phyloP scores from a whole-genome alignment of 2,113 vertebrate species.

The Daphoenositta chrysoptera region DNA sequence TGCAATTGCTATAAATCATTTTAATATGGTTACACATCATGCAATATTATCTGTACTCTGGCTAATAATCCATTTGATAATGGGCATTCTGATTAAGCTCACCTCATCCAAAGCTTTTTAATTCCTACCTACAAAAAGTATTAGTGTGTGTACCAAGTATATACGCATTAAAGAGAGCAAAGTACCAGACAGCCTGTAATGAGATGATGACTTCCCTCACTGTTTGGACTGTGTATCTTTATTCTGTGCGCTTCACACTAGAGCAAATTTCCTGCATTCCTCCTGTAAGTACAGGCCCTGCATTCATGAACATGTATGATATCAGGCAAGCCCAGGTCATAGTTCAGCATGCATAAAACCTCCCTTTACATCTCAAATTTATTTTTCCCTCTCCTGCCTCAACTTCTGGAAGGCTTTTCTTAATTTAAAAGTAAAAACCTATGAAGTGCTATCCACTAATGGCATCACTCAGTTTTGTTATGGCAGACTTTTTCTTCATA shows the following conservation, averaged over 20 bases:
- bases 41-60: slow-evolving; percentile 47
- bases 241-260: background rate
- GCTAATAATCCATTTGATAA: slow-evolving; percentile 55
- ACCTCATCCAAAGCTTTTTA: slow-evolving; percentile 9
- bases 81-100: background rate
- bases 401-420: slow-evolving; percentile 5
- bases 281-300: background rate
- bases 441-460: slow-evolving; percentile 2
- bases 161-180: background rate
- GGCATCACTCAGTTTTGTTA: slow-evolving; percentile 1
- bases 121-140: slow-evolving; percentile 16
- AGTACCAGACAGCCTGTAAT: background rate
- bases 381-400: slow-evolving; percentile 5
- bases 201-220: slow-evolving; percentile 19
- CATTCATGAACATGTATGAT: background rate
- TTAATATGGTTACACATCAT: slow-evolving; percentile 43
- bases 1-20: slow-evolving; percentile 30
- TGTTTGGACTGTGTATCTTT: background rate
- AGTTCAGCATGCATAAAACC: slow-evolving; percentile 5
- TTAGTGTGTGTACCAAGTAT: background rate
- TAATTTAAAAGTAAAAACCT: background rate
- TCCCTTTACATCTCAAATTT: background rate
- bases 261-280: background rate
- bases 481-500: background rate
- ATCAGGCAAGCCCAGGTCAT: slow-evolving; percentile 59